Base-by-base conservation (phyloP, 2,888 invertebrate genomes). In the Podabrus alpinus region DNA sequence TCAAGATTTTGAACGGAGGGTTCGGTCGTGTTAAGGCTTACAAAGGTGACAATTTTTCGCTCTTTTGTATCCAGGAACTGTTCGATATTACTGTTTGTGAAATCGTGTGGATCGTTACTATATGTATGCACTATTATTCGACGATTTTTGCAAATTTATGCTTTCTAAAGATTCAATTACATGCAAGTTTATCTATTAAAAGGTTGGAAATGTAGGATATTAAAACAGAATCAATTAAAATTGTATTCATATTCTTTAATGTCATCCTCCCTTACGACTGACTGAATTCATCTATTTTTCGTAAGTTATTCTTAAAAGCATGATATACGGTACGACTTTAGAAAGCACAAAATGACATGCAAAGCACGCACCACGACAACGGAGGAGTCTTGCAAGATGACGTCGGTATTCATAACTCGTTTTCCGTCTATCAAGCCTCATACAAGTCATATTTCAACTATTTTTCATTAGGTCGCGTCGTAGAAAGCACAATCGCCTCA, bases 381-480 rank as follows among this genome's bases (percentile, higher is more conserved):
- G 72, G 68, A 70, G 75, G 64, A 69, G 74, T 69, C 75, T 77
- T 72, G 72, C 70, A 68, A 69, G 75, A 71, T 74, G 73, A 73
- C 72, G 74, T 78, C 78, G 69, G 80, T 80, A 81, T 81, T 81
- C 81, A 81, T 81, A 80, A 80, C 81, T 79, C 80, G 81, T 81
- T 77, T 77, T 72, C 78, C 79, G 80, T 80, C 80, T 79, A 78
- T 80, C 80, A 79, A 76, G 77, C 70, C 78, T 73, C 79, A 78
- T 76, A 76, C 78, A 77, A 75, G 77, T 79, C 80, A 79, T 79
- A 80, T 81, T 80, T 79, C 81, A 80, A 79, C 80, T 80, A 80
- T 80, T 81, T 81, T 80, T 81, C 81, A 81, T 81, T 81, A 80
- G 75, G 76, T 73, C 73, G 75, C 77, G 76, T 71, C 73, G 75